Evolutionary conservation across 92 coral and sea anemone species (phyloP), one percentile per base, ranked within the genome.

Genomic region (Heliopora coerulea): DNA sequence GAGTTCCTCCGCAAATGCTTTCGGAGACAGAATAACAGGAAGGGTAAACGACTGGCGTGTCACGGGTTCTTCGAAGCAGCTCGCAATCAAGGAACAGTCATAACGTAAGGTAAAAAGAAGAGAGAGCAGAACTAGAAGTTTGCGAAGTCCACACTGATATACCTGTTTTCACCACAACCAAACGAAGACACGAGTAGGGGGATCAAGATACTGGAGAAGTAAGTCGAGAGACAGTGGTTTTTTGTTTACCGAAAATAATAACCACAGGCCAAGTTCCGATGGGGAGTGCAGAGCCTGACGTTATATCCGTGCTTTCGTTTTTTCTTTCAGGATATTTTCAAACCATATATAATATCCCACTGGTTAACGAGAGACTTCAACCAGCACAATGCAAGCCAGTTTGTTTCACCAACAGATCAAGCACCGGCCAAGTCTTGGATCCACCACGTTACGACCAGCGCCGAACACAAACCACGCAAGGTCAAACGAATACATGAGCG

Each of bases 21-120:
- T 40, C 31, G 13, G 74, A 46, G 74, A 67, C 42, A 25, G 30
- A 67, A 65, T 40, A 65, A 67, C 74, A 67, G 74, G 74, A 67
- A 67, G 33, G 26, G 41, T 26, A n/a, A 44, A 29, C 74, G n/a
- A 19, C 50, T 29, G 74, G 25, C 50, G 54, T 58, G 74, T 48
- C 59, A 67, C 23, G 58, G 58, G 41, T 8, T 9, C 52, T 46
- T 37, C 11, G 11, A 37, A 44, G 30, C 4, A n/a, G 52, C 52
- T 8, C 17, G 15, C 52, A n/a, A 46, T 8, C 17, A 2, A 46
- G 17, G 52, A 46, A 46, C 52, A 15, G 10, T 8, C 17, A 46
- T 2, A 15, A 46, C n/a, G n/a, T 3, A 46, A 6, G 3, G 52
- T 15, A 15, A 46, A 46, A 3, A 46, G 14, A n/a, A 46, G 52